Evolutionary conservation across 2,113 vertebrate genomes (phyloP), one percentile per base, ranked within the genome.

Genomic region (Meles meles): DNA sequence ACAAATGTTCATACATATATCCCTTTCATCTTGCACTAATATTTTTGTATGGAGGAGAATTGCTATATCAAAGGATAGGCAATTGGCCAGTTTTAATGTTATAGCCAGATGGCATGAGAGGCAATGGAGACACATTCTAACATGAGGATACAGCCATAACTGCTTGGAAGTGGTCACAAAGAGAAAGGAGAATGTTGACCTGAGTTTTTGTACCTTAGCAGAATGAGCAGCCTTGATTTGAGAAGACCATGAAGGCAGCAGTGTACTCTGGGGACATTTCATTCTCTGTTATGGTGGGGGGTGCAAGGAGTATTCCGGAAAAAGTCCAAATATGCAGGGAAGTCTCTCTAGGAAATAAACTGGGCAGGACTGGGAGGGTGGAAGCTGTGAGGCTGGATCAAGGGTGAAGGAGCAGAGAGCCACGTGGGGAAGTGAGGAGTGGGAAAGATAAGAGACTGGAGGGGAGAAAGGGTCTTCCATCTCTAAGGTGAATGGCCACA

Each of bases 271-370:
- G 92, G 55, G 47, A 96, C 87, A 93, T 37, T 90, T 97, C 80
- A 90, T 97, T 96, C 25, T 90, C 88, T 69, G 84, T 55, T 95
- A 96, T 95, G 88, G 94, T 2, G 23, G 84, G 96, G 86, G 82
- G 61, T 55, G 3, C 37, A 42, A 87, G 52, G 27, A 93, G 13
- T 90, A 7, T 63, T 96, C 89, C 63, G 27, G 79, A 87, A 52
- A 90, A 76, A 55, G 65, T 37, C 63, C 1, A 1, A 79, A 52
- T 17, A 2, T 1, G 18, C 17, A 81, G 49, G 44, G 20, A 90
- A 49, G 61, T 67, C 81, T 82, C 20, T 67, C 80, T 87, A 63
- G 72, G 20, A 86, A 47, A 65, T 1, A 63, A 9, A 29, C 49
- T 27, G 31, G 63, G 34, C 77, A 76, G 23, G 39, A 31, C 42